Percentiles rank a stretch among this genome's conserved stretches.
Evolutionary conservation across 2,888 invertebrate genomes (phyloP).

Genomic region (Tryphoninae sp.): DNA sequence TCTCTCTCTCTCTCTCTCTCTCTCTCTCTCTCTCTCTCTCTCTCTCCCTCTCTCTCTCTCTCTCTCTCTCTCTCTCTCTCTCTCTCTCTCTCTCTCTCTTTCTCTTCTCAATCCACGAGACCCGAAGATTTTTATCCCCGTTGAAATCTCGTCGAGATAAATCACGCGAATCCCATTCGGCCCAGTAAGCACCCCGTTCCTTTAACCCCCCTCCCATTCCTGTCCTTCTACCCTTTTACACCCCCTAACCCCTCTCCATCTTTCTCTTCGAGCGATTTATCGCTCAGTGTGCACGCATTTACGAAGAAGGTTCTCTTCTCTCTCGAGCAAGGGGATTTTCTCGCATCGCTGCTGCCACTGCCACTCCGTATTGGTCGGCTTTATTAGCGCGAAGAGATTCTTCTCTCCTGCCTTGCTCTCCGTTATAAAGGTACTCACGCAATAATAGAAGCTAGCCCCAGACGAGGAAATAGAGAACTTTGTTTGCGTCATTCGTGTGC

Average conservation of each 20-base stretch:
- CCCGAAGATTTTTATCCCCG: conserved; percentile 70
- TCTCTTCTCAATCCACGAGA: conserved; percentile 36
- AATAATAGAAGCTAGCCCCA: conserved; percentile 15
- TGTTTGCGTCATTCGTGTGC: not conserved
- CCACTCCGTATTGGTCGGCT: conserved; percentile 60
- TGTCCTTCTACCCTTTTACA: not conserved
- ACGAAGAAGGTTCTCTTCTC: conserved; percentile 54
- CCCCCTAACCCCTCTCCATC: conserved; percentile 31
- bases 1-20: no score
- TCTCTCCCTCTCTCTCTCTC: conserved; percentile 15
- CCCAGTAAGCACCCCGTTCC: conserved; percentile 59
- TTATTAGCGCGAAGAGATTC: conserved; percentile 61
- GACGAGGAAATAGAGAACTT: conserved; percentile 40
- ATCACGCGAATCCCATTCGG: conserved; percentile 71
- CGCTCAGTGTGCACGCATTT: conserved; percentile 64
- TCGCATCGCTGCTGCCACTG: conserved; percentile 49
- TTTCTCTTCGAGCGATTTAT: conserved; percentile 68
- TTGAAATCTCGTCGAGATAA: conserved; percentile 73
- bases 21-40: conserved; percentile 19
- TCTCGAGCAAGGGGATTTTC: conserved; percentile 28
- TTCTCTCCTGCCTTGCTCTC: not conserved
- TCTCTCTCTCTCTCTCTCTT: conserved; percentile 26
- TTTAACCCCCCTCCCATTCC: not conserved
- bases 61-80: conserved; percentile 20
- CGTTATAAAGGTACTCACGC: conserved; percentile 41